Base-by-base conservation (phyloP, 2,113 vertebrate species). In the Smithornis capensis region DNA sequence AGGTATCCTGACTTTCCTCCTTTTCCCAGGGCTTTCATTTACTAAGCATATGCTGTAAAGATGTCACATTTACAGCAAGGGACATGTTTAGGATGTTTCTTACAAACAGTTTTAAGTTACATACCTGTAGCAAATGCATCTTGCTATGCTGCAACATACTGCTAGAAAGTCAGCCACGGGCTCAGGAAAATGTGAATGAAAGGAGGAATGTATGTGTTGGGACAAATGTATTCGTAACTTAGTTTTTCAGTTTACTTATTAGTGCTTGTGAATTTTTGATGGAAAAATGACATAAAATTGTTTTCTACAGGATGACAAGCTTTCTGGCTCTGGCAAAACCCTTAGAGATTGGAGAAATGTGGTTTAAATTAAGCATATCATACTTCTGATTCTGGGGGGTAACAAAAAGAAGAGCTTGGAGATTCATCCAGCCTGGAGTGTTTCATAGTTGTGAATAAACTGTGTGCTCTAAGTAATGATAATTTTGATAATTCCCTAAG, bases 51-150 rank as follows among this genome's bases (percentile, higher is more conserved):
- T 96, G 97, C 98, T 96, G 97, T 98, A 98, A 99, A 98, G 97
- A 98, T 98, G 98, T 98, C 98, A 98, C 95, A 92, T 96, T 94
- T 98, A 97, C 97, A 96, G 96, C 96, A 95, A 94, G 95, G 97
- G 94, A 92, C 94, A 96, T 84, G 94, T 94, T 97, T 91, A 96
- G 95, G 97, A 98, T 97, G 95, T 95, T 97, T 96, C 94, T 95
- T 95, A 97, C 95, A 96, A 95, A 95, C 96, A 88, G 96, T 95
- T 97, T 98, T 47, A 94, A 96, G 97, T 95, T 97, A 94, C 91
- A 90, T 94, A 95, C 89, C 95, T 96, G 85, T 57, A 78, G 53
- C 52, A 92, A 92, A 95, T 71, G 44, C 90, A 79, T 95, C 95
- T 79, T 70, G 40, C 76, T 76, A 0, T 60, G 38, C 73, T 83